These are phyloP conservation scores for Barnardius zonarius DNA, from an alignment of 2,113 vertebrate species.

Conservation along the genomic window DNA sequence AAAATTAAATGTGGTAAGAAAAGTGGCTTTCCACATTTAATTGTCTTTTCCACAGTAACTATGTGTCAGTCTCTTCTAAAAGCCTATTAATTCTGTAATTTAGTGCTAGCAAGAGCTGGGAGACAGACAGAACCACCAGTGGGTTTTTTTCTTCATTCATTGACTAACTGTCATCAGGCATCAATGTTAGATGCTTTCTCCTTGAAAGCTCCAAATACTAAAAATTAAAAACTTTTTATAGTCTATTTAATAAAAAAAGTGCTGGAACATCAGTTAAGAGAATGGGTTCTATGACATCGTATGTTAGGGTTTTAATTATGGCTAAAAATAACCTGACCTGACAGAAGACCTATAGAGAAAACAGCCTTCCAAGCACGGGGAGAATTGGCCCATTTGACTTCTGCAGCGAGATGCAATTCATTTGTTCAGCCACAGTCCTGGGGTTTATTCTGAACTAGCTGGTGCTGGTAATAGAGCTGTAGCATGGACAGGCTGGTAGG, in stretches of 20 bases:
- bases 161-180: conserved; percentile 73
- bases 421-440: not conserved
- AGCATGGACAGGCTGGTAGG: not conserved
- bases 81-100: conserved; percentile 80
- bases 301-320: conserved; percentile 49
- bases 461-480: not conserved
- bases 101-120: conserved; percentile 55
- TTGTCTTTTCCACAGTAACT: conserved; percentile 75
- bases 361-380: not conserved
- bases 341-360: not conserved
- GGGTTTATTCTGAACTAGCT: not conserved
- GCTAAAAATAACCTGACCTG: conserved; percentile 38
- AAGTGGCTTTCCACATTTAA: conserved; percentile 75
- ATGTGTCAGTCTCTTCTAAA: conserved; percentile 75
- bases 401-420: not conserved
- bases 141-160: conserved; percentile 45
- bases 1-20: conserved; percentile 74
- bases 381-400: not conserved
- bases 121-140: conserved; percentile 37
- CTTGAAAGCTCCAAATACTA: conserved; percentile 59
- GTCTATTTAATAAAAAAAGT: conserved; percentile 52
- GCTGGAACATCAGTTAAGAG: conserved; percentile 55
- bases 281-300: conserved; percentile 6
- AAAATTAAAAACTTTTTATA: conserved; percentile 63
- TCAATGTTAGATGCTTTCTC: conserved; percentile 56